Base-by-base conservation (phyloP, 2,113 vertebrate genomes). In the Lycocorax pyrrhopterus region DNA sequence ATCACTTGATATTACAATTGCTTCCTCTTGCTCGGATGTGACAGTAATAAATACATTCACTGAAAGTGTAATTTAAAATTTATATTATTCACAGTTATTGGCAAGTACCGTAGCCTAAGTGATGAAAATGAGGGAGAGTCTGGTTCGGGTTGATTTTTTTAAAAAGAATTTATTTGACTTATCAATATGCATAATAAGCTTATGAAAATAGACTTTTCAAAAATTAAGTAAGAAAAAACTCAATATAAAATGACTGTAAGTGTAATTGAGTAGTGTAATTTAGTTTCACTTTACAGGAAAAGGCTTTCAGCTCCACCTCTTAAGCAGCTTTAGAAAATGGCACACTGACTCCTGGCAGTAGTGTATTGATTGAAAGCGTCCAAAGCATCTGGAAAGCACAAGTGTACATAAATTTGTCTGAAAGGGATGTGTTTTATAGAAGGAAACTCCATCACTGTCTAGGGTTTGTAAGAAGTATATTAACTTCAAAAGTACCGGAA, bases 281-380 rank as follows among this genome's bases (percentile, higher is more conserved):
- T 88, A 92, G 95, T 95, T 93, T 92, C 80, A 77, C 62, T 95
- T 97, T 96, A 94, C 93, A 91, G 96, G 95, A 96, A 96, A 84
- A 93, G 44, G 84, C 93, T 95, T 96, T 96, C 89, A 91, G 84
- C 74, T 84, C 89, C 69, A 94, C 77, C 53, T 89, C 66, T 93
- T 95, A 87, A 89, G 84, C 64, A 21, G 74, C 84, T 96, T 95
- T 75, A 85, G 87, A 79, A 93, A 92, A 92, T 72, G 90, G 41
- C 64, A 46, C 41, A 8, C 73, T 64, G 87, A 89, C 89, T 95
- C n/a, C 73, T 95, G 79, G 86, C 90, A 76, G 72, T 59, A 71
- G 30, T 29, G 20, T 92, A 96, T 95, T 94, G 96, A 95, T 87
- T 79, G 78, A 60, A 93, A 68, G 53, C 3, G 4, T 89, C 74